Conservation (phyloP, 1,140 invertebrate genomes). For the Heliothis virescens region DNA sequence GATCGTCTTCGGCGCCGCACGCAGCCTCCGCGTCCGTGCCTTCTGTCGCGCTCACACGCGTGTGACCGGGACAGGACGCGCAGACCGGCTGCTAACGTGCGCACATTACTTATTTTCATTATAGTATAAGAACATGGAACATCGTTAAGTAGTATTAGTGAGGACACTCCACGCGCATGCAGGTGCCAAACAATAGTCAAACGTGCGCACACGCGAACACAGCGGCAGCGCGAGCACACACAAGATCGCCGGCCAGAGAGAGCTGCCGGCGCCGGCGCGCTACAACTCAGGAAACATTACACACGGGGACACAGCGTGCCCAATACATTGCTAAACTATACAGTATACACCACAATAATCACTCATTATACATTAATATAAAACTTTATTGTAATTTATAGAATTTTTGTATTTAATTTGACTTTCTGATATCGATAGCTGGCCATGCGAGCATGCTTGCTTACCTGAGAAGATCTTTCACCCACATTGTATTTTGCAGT, state of each 20-base stretch:
- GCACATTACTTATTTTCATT: constrained; percentile 16
- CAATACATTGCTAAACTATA: constrained; percentile 4
- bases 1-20: constrained; percentile 60
- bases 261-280: constrained; percentile 71
- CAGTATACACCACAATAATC: constrained; percentile 7
- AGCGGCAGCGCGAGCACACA: constrained; percentile 81
- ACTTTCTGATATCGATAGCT: constrained; percentile 4
- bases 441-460: constrained; percentile 42
- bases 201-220: constrained; percentile 71
- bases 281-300: constrained; percentile 77
- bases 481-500: not conserved
- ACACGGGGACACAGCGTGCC: constrained; percentile 53
- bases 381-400: not conserved
- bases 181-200: constrained; percentile 75
- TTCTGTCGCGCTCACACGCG: constrained; percentile 62
- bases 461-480: constrained; percentile 40
- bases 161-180: constrained; percentile 60
- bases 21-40: constrained; percentile 47
- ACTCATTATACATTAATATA: not conserved
- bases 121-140: constrained; percentile 31
- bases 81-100: constrained; percentile 51
- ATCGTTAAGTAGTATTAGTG: constrained; percentile 22
- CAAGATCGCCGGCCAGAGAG: constrained; percentile 83
- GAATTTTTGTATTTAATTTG: not conserved
- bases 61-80: constrained; percentile 64